Conservation (phyloP, 2,797 vertebrate species). For the Cetoscarus ocellatus region DNA sequence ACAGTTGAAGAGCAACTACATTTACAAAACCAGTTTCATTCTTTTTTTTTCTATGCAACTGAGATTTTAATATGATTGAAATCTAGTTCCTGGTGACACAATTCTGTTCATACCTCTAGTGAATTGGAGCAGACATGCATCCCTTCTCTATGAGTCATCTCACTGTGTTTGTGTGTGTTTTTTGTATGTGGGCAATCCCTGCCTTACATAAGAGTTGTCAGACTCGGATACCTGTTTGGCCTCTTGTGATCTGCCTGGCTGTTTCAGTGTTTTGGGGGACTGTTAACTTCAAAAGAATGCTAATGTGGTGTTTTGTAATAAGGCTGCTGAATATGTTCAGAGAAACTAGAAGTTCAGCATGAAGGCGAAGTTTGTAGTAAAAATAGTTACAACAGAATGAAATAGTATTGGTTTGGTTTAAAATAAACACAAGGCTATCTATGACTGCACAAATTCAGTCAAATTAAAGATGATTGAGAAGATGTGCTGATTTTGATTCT, state of each 20-base stretch:
- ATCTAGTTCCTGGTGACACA: background rate
- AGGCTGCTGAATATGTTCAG: slow-evolving; percentile 29
- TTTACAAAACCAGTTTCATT: too few species aligned
- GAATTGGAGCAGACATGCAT: slow-evolving; percentile 2
- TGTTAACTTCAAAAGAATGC: slow-evolving; percentile 42
- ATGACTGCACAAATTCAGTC: background rate
- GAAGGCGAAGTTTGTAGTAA: slow-evolving; percentile 28
- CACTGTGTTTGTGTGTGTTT: background rate
- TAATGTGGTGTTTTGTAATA: slow-evolving; percentile 33
- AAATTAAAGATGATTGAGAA: slow-evolving; percentile 20
- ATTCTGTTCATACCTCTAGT: slow-evolving; percentile 3
- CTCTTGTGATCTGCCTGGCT: slow-evolving; percentile 40
- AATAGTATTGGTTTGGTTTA: slow-evolving; percentile 39
- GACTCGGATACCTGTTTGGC: slow-evolving; percentile 34
- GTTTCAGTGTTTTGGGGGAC: background rate
- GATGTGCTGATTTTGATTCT: background rate
- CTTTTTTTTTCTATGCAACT: too few species aligned
- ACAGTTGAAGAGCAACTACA: too few species aligned
- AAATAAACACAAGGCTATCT: slow-evolving; percentile 37
- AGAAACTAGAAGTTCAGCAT: slow-evolving; percentile 30
- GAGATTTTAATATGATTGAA: too few species aligned
- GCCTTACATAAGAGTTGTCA: slow-evolving; percentile 37
- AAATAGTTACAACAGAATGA: slow-evolving; percentile 42
- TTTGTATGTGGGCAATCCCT: background rate
- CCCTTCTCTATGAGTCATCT: slow-evolving; percentile 5